Evolutionary conservation across 2,797 vertebrate genomes (phyloP), one percentile per base, ranked within the genome.

Genomic region (Melanogrammus aeglefinus): DNA sequence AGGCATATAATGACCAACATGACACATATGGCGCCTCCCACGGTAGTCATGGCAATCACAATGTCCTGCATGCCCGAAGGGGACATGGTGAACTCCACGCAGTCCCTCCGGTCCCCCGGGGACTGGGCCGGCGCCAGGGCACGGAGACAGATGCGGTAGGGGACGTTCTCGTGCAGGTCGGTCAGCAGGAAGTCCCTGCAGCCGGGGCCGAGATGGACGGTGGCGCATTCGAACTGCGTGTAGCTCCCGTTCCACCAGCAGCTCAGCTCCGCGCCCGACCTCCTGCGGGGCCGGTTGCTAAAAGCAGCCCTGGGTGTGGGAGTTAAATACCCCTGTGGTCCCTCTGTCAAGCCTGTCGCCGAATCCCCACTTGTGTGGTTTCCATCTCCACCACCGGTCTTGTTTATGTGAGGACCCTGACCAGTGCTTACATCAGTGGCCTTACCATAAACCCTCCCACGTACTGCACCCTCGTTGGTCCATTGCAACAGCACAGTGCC

Each of bases 1-100:
- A 99, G 91, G 89, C 98, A 99, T 87, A 99, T 99, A 91, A 98
- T 96, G 88, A 99, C 98, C 87, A 99, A 95, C 98, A 99, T 99
- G 91, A 99, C 97, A 81, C 98, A 99, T 89, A 99, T 99, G 82
- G 97, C 96, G 72, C 97, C 98, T 76, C 98, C 98, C 84, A 99
- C 97, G 1, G 97, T 97, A 76, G 97, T 98, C 97, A 99, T 99
- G 91, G 98, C 98, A 44, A 99, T 95, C 16, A 99, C 98, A 84
- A 99, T 97, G 84, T 98, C 96, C 91, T 95, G 96, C 97, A 97
- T 96, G 89, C 96, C 96, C 4, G 95, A 94, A 0, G 96, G 94
- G 24, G 96, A 92, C 72, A 97, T 91, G 27, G 92, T 95, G 81
- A 99, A 99, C 90, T 98, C 96, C 79, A 99, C 95, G 84, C 98